Evolutionary conservation across 1,140 invertebrate species (phyloP).

Genomic region (Chrysomallon squamiferum): DNA sequence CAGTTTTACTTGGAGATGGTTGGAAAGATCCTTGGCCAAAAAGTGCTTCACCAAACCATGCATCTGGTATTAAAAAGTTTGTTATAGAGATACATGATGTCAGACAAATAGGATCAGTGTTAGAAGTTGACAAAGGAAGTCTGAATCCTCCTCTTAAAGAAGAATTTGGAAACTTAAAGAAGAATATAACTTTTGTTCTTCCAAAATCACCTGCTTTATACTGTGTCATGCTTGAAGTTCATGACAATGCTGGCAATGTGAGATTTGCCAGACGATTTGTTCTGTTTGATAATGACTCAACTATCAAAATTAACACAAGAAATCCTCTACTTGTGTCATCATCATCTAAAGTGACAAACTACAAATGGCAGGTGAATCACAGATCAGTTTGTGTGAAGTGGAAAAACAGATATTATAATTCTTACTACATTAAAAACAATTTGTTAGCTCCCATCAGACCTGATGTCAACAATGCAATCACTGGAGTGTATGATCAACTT

Average conservation of each 20-base stretch:
- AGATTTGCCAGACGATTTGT: conserved; percentile 1
- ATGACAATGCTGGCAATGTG: conserved; percentile 3
- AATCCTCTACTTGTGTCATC: not conserved
- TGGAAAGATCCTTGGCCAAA: not conserved
- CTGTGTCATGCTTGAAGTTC: not conserved
- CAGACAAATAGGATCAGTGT: not conserved
- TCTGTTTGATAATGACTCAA: conserved; percentile 1
- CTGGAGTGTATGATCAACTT: not conserved
- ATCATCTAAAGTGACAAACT: not conserved
- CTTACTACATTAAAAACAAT: not conserved
- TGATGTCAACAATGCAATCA: not conserved
- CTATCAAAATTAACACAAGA: not conserved
- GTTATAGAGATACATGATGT: not conserved
- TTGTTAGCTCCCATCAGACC: not conserved
- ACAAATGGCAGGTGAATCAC: not conserved
- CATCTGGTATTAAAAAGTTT: not conserved
- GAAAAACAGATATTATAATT: not conserved
- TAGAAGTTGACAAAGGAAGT: too few relatives aligned
- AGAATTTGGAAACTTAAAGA: not conserved
- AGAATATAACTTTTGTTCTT: not conserved
- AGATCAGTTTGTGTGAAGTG: not conserved
- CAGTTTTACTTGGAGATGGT: not conserved
- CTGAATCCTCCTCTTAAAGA: not conserved
- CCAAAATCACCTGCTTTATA: not conserved
- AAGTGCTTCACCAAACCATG: not conserved